Conservation (phyloP, 2,113 vertebrate genomes). For the Pseudopodoces humilis region DNA sequence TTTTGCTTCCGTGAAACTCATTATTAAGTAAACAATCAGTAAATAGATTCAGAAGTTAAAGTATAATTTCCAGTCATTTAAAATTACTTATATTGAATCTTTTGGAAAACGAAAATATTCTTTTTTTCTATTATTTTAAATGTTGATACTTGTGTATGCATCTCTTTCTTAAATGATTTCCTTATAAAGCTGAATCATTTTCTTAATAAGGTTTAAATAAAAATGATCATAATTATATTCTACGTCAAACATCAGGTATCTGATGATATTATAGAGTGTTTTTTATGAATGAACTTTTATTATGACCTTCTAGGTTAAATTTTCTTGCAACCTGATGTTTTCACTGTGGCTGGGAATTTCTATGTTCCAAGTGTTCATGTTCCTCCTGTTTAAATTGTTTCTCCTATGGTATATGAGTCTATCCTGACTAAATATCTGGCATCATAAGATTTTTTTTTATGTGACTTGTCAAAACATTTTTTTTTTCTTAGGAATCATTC, state of each 20-base stretch:
- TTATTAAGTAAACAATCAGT: background rate
- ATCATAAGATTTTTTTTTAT: background rate
- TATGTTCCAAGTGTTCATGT: background rate
- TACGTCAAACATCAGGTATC: background rate
- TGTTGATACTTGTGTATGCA: background rate
- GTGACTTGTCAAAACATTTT: background rate
- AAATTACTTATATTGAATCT: background rate
- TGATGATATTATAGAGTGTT: background rate
- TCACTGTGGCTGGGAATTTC: background rate
- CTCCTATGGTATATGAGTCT: background rate
- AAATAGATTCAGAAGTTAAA: background rate
- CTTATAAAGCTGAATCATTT: background rate
- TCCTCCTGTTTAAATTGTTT: background rate
- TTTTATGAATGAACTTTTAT: background rate
- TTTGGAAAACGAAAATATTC: background rate
- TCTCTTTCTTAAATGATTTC: background rate
- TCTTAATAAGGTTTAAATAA: background rate
- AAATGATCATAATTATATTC: background rate
- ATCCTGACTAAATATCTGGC: background rate
- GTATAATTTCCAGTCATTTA: background rate
- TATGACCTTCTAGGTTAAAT: background rate
- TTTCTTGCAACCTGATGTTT: background rate
- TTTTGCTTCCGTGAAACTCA: background rate
- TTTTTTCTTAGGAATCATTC: background rate
- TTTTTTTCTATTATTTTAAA: background rate